These are phyloP conservation scores for Nineta flava DNA, from an alignment of 2,888 invertebrate species.

Conservation along the genomic window DNA sequence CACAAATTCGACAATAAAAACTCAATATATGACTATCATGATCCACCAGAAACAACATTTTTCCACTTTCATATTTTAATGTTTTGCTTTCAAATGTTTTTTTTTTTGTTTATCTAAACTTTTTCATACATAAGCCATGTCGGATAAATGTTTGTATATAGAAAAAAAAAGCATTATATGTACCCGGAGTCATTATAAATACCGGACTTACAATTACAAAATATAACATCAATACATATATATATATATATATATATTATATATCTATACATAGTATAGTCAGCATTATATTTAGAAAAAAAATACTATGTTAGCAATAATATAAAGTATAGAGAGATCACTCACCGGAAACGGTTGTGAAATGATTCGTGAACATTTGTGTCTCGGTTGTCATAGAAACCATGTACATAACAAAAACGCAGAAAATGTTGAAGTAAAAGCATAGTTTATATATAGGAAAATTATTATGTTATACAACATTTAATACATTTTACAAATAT, in stretches of 20 bases:
- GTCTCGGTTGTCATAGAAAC: slow-evolving; percentile 16
- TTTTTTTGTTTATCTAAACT: too few species aligned
- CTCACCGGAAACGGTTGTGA: slow-evolving; percentile 19
- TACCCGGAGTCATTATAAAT: too few species aligned
- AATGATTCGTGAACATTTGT: slow-evolving; percentile 19
- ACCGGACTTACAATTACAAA: background rate
- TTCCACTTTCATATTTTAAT: too few species aligned
- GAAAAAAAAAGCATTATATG: too few species aligned
- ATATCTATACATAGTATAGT: too few species aligned
- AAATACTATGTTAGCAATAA: background rate
- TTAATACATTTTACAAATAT: background rate
- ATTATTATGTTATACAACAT: background rate
- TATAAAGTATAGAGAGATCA: slow-evolving; percentile 9
- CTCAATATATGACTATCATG: too few species aligned
- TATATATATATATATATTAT: background rate
- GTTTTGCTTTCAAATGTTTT: too few species aligned
- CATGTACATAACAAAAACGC: slow-evolving; percentile 11
- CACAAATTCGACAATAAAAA: too few species aligned
- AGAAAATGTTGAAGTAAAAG: slow-evolving; percentile 1
- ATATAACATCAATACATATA: background rate
- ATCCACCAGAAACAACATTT: too few species aligned
- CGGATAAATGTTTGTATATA: too few species aligned
- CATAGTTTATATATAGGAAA: background rate
- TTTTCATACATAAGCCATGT: too few species aligned
- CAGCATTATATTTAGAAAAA: too few species aligned